Evolutionary conservation across 2,888 invertebrate species (phyloP), one percentile per base, ranked within the genome.

Genomic region (Acanthosoma haemorrhoidale): DNA sequence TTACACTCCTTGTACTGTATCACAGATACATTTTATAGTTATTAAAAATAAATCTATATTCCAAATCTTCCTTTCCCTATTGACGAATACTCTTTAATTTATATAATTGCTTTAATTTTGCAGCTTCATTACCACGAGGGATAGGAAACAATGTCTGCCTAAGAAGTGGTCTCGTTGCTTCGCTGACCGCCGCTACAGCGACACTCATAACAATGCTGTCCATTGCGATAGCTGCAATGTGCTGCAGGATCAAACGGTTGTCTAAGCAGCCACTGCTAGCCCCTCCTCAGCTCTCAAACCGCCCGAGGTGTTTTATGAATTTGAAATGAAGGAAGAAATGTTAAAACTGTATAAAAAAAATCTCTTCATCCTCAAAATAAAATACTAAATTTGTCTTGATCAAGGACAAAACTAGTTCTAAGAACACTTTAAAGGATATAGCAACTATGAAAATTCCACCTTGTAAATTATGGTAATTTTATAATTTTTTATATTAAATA

Each of bases 211-310:
- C 90, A 51, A 84, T 91, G 60, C 81, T 93, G 71, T 84, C 87
- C 0, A 89, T 88, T 8, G 87, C 89, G 0, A 82, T 92, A 25
- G 82, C 91, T 74, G 87, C 89, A 0, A 88, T 91, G 70, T 93
- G 92, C 77, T 85, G 90, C 13, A 86, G 90, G 73, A 85, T 92
- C 80, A 83, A 89, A 73, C 83, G 87, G 74, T 81, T 78, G 6
- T 72, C 74, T 60, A 77, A 77, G 72, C 70, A 79, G 80, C 58
- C 75, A 80, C 74, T 70, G 16, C 63, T 73, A 25, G 39, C 67
- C 36, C 59, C 71, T 11, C 70, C 73, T 31, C 61, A 64, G 43
- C 70, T 68, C 9, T 67, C 71, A 4, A 70, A 63, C 39, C 63
- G 70, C 15, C 73, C 73, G 4, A 39, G 70, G 38, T 72, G 70